Base-by-base conservation (phyloP, 2,113 vertebrate species). In the Caloenas nicobarica region DNA sequence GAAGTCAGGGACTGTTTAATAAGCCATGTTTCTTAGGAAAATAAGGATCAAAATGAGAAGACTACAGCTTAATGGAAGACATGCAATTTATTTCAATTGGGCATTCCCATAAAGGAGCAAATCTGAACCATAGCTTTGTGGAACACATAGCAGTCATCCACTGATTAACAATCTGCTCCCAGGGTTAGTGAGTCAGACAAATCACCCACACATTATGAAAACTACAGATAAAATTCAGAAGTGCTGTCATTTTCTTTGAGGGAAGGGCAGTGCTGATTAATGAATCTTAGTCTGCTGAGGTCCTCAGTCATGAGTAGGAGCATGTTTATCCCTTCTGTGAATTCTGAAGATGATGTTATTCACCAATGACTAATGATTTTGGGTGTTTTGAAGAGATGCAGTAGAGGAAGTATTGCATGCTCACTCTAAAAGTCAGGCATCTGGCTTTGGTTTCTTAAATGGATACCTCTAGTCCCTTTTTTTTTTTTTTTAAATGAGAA, bases 101-200 rank as follows among this genome's bases (percentile, higher is more conserved):
- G 60, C 42, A 62, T 86, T 94, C 26, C 56, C 72, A 54, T 66
- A 70, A 86, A 81, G 58, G 64, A 96, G 24, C 54, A 88, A 95
- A 94, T 77, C 62, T 94, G 74, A 93, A 83, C 90, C 72, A 81
- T 48, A 19, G 16, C 58, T 88, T 89, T 91, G 36, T 92, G 60
- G 64, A 31, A 84, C 6, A 50, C 33, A 24, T 16, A 88, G 21
- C 48, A 94, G 64, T 91, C 86, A 92, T 78, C 62, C 31, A 34
- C 46, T 88, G 88, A 88, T 88, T 88, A 93, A 77, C n/a, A 90
- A 9, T 80, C 42, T 78, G n/a, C 54, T 17, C n/a, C n/a, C 26
- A 12, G 22, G 71, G 62, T 86, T 90, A 93, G 68, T 92, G 92
- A 95, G 72, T 94, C 95, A 96, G 86, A 33, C 71, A 70, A 72